Conservation (phyloP, 23 tunicate genomes). For the Botrylloides violaceus region DNA sequence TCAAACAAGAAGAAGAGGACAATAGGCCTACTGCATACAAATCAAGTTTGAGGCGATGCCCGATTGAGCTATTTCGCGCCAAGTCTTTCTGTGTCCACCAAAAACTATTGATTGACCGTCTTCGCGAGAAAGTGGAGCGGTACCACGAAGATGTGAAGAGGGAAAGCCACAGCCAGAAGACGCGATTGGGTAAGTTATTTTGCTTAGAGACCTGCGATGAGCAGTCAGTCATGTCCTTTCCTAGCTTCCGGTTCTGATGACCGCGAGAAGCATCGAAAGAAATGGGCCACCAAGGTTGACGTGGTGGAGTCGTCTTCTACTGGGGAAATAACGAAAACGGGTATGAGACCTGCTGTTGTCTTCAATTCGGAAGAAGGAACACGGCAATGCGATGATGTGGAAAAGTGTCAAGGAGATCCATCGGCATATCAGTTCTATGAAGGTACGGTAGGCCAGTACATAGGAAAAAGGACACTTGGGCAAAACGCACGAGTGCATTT, state of each 20-base stretch:
- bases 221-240: no score
- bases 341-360: not conserved
- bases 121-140: slow-evolving; percentile 18
- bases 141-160: not conserved
- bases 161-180: no score
- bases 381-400: not conserved
- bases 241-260: no score
- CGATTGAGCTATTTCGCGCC: slow-evolving; percentile 6
- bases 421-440: no score
- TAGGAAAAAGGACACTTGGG: no score
- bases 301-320: no score
- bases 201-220: no score
- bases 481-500: no score
- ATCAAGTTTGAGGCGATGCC: slow-evolving; percentile 18
- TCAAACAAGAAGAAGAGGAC: no score
- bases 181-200: no score
- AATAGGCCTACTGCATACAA: no score
- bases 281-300: not conserved
- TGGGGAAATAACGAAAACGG: not conserved
- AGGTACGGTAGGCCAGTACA: no score
- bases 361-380: not conserved
- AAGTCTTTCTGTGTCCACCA: slow-evolving; percentile 5
- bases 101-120: slow-evolving; percentile 1
- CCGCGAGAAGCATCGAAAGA: not conserved
- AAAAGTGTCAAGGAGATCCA: not conserved